These are phyloP conservation scores for Harmothoe impar DNA, from an alignment of 2,888 invertebrate genomes.

Conservation along the genomic window DNA sequence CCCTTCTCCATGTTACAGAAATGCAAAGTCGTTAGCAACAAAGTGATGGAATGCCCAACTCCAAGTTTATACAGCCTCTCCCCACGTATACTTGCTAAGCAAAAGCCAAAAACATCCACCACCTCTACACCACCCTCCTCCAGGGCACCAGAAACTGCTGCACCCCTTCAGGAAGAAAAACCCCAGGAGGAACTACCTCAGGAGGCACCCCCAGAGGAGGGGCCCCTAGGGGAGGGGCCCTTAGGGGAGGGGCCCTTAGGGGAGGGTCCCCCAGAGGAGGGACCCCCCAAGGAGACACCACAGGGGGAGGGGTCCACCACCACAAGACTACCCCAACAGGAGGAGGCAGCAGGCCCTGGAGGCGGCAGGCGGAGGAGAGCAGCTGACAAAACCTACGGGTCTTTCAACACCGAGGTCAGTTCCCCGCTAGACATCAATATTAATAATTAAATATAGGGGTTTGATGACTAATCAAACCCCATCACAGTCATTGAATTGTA, in stretches of 20 bases:
- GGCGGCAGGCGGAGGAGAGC: not conserved
- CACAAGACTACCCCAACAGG: no score
- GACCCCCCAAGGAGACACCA: not conserved
- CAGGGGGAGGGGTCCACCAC: no score
- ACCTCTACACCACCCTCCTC: not conserved
- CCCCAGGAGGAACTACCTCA: no score
- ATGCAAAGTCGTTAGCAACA: not conserved
- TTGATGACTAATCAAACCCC: no score
- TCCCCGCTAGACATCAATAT: no score
- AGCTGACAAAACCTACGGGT: not conserved
- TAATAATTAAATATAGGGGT: no score
- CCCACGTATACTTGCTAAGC: no score
- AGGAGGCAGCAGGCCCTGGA: not conserved
- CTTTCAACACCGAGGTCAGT: not conserved
- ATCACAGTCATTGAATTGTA: no score
- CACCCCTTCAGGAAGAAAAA: not conserved
- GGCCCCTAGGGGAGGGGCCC: not conserved
- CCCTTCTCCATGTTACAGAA: not conserved
- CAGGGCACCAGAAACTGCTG: not conserved
- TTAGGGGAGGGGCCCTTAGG: not conserved
- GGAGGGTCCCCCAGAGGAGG: not conserved
- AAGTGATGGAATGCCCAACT: conserved; percentile 10
- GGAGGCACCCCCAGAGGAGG: not conserved
- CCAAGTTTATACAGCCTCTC: not conserved
- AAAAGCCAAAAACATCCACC: not conserved